phyloP scores from a whole-genome alignment of 2,797 vertebrate genomes.

The Ambastaia sidthimunki region DNA sequence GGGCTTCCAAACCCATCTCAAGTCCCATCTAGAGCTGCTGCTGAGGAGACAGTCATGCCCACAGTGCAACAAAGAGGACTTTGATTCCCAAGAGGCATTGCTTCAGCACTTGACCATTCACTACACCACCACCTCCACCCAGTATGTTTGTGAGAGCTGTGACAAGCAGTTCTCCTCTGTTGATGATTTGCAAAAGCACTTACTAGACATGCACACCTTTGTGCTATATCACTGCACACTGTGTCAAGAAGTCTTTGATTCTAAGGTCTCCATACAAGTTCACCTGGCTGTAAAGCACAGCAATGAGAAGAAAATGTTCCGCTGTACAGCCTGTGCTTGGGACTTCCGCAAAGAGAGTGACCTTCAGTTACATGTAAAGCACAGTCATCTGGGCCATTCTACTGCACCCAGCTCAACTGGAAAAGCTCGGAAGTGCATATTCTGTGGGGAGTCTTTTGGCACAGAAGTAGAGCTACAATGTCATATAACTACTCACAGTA shows the following conservation, averaged over 20 bases:
- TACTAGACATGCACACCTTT: constrained; percentile 98
- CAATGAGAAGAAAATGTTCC: constrained; percentile 96
- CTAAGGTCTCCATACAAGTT: constrained; percentile 97
- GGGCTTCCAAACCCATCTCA: constrained; percentile 90
- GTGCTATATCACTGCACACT: constrained; percentile 98
- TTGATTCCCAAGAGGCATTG: constrained; percentile 96
- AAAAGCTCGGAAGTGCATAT: constrained; percentile 89
- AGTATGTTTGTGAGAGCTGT: constrained; percentile 98
- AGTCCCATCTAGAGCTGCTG: constrained; percentile 85
- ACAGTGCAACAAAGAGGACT: constrained; percentile 97
- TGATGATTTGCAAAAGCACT: constrained; percentile 97
- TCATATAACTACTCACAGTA: constrained; percentile 98
- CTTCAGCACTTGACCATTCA: constrained; percentile 97
- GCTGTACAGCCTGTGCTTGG: constrained; percentile 98
- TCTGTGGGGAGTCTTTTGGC: constrained; percentile 89
- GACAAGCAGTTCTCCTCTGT: constrained; percentile 99
- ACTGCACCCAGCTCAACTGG: constrained; percentile 80
- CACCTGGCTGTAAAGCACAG: constrained; percentile 98
- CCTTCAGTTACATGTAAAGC: constrained; percentile 94
- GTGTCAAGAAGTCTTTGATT: constrained; percentile 98
- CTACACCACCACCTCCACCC: constrained; percentile 97
- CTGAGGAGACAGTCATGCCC: constrained; percentile 92
- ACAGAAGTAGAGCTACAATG: constrained; percentile 95
- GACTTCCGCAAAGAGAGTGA: constrained; percentile 97
- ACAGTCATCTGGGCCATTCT: constrained; percentile 94